These are phyloP conservation scores for Tribolium freemani DNA, from an alignment of 2,888 invertebrate genomes.

Conservation along the genomic window DNA sequence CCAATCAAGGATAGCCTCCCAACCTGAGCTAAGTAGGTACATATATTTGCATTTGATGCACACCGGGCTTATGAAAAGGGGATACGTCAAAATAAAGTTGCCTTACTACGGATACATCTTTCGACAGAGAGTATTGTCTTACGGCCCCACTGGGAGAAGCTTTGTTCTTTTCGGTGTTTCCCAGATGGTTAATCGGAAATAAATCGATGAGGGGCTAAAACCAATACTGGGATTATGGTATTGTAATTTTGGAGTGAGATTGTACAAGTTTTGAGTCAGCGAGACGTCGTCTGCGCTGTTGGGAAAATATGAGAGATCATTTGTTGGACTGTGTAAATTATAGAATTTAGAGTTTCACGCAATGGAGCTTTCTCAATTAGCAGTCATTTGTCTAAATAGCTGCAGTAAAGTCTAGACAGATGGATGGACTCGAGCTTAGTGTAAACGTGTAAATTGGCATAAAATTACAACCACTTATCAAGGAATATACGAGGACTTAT, in stretches of 20 bases:
- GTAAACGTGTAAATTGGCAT: constrained; percentile 55
- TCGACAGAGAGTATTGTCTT: background rate
- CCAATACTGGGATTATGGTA: background rate
- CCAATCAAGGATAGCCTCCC: background rate
- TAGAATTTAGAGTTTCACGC: constrained; percentile 59
- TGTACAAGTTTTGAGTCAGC: background rate
- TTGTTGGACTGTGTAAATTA: constrained; percentile 54
- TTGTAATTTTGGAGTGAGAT: background rate
- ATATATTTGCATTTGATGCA: background rate
- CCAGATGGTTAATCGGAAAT: background rate
- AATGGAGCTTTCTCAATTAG: constrained; percentile 61
- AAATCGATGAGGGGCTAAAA: background rate
- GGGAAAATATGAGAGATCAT: constrained; percentile 41
- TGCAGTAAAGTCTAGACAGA: constrained; percentile 63
- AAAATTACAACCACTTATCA: constrained; percentile 56
- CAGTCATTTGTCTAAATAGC: constrained; percentile 64
- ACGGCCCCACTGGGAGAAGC: background rate
- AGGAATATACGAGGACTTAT: constrained; percentile 42
- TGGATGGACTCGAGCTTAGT: constrained; percentile 52
- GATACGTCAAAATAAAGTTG: background rate
- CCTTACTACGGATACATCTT: background rate
- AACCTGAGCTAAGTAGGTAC: background rate
- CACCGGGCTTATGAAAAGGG: background rate
- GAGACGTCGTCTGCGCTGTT: background rate
- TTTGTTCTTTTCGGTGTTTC: background rate